A percentile compares a stretch with the other conserved stretches of the same genome.
Evolutionary conservation across 1,140 invertebrate genomes (phyloP).

Genomic region (fruit fly (Drosophila melanogaster)): DNA sequence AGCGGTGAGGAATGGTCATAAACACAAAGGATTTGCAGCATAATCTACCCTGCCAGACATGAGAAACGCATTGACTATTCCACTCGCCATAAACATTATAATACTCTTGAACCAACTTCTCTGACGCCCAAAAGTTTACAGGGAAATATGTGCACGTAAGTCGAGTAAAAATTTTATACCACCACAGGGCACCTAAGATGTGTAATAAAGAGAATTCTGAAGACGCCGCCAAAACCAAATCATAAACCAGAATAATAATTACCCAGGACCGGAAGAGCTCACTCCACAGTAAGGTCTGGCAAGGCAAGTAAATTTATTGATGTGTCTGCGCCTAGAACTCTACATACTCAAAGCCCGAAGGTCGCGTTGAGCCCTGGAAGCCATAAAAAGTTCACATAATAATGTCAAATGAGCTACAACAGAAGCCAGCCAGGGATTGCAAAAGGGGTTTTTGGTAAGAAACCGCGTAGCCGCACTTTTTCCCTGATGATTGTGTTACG

Average conservation of each 20-base stretch:
- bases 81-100: slow-evolving; percentile 67
- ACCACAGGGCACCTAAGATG: slow-evolving; percentile 55
- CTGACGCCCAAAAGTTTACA: slow-evolving; percentile 16
- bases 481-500: slow-evolving; percentile 74
- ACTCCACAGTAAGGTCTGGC: slow-evolving; percentile 5
- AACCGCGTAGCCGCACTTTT: slow-evolving; percentile 34
- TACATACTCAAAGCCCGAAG: slow-evolving; percentile 30
- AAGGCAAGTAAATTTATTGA: slow-evolving; percentile 75
- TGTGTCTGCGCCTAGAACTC: slow-evolving; percentile 63
- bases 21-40: slow-evolving; percentile 22
- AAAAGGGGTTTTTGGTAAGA: slow-evolving; percentile 10
- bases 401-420: slow-evolving; percentile 83
- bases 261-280: slow-evolving; percentile 66
- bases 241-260: slow-evolving; percentile 83
- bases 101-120: slow-evolving; percentile 54
- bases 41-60: slow-evolving; percentile 40
- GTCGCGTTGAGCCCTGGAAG: slow-evolving; percentile 68
- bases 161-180: slow-evolving; percentile 72
- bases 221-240: slow-evolving; percentile 65
- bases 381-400: slow-evolving; percentile 83
- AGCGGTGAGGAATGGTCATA: slow-evolving; percentile 17
- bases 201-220: slow-evolving; percentile 79
- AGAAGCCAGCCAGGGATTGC: slow-evolving; percentile 55
- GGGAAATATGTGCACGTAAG: slow-evolving; percentile 41
- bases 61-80: slow-evolving; percentile 78